Percentiles rank a stretch among this genome's conserved stretches.
phyloP scores from a whole-genome alignment of 2,797 vertebrate species.

The Chrysocyon brachyurus region DNA sequence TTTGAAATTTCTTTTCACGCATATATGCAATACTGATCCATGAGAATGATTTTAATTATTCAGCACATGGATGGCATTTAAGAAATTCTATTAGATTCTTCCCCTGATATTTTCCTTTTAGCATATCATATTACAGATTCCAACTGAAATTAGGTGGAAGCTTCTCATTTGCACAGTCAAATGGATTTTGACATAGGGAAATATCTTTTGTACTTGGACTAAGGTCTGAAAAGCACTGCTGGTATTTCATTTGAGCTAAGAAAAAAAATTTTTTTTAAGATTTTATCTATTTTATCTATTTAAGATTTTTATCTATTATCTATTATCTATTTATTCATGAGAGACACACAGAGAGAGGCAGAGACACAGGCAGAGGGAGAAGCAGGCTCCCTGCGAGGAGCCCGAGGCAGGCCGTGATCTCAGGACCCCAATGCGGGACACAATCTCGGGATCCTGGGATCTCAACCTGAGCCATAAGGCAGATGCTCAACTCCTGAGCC shows the following conservation, averaged over 20 bases:
- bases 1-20: not conserved
- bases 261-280: not conserved
- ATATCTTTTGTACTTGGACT: not conserved
- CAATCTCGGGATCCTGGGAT: too few species aligned
- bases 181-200: not conserved
- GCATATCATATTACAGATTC: not conserved
- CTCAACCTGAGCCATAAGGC: too few species aligned
- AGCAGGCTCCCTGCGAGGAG: too few species aligned
- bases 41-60: not conserved
- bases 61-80: not conserved
- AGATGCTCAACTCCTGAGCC: too few species aligned
- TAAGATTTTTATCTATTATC: too few species aligned
- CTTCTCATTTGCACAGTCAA: not conserved
- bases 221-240: not conserved
- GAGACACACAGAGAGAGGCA: too few species aligned
- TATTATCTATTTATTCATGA: too few species aligned
- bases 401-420: too few species aligned
- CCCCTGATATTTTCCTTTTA: constrained; percentile 1
- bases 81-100: not conserved
- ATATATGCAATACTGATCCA: not conserved
- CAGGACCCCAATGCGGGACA: too few species aligned
- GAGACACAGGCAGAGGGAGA: too few species aligned
- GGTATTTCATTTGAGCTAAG: not conserved
- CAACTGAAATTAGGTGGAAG: not conserved
- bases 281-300: too few species aligned